Evolutionary conservation across 2,113 vertebrate genomes (phyloP), one percentile per base, ranked within the genome.

Genomic region (Dipodomys stephensi): DNA sequence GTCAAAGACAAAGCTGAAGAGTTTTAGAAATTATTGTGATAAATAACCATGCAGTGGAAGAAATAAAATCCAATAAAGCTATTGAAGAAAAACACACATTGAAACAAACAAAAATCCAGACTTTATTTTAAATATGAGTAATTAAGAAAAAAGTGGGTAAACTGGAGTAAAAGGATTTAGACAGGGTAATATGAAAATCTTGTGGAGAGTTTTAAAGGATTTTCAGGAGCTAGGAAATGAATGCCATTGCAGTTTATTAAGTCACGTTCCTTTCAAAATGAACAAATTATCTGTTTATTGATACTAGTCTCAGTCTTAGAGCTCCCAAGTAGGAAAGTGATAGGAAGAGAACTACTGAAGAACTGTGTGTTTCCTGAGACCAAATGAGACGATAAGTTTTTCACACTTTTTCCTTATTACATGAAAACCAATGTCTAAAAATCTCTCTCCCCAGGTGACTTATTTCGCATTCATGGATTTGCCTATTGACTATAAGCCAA

Each of bases 21-120:
- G 49, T 60, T 80, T 80, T 83, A 73, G 49, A 95, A 83, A 79
- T 49, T 65, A 90, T 27, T 89, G 30, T 72, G 53, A 68, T 69
- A 80, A 94, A 88, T 65, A 35, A 44, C 20, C 93, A 23, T 28
- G 11, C 1, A 83, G 88, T 28, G 79, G 30, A 32, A 71, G 30
- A 88, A 88, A 92, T 3, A 57, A 72, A 57, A 28, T 3, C 68
- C 20, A 8, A 68, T 74, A 72, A 93, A 2, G 13, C 39, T 71
- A 46, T 1, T 35, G 81, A 11, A 88, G 74, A 15, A 35, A n/a
- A 92, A 30, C 2, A 30, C 7, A 69, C 68, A 84, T 35, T 10
- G 92, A 91, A 71, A 71, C 12, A 62, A 81, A 67, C 25, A 82
- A 87, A 90, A 76, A 8, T 23, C 13, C 12, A 39, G 25, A 83